These are phyloP conservation scores for Brenthis ino DNA, from an alignment of 2,888 invertebrate genomes.

Conservation along the genomic window DNA sequence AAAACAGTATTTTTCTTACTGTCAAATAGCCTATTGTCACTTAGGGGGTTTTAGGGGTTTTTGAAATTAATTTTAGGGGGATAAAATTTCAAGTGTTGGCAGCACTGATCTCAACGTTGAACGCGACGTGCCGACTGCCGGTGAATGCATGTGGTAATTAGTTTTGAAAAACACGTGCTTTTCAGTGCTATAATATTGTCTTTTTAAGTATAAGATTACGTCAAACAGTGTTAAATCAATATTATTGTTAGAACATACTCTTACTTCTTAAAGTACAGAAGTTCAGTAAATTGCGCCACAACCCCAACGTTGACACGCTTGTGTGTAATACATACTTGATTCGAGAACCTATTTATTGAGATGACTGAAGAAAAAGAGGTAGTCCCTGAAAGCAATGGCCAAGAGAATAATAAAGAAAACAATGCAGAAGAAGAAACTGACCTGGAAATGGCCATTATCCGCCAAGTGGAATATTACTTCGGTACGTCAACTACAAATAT, in stretches of 20 bases:
- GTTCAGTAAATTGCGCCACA: slow-evolving; percentile 10
- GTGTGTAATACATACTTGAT: background rate
- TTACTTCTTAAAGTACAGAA: background rate
- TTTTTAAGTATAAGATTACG: background rate
- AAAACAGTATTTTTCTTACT: too few relatives aligned
- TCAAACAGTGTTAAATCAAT: too few relatives aligned
- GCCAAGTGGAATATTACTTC: slow-evolving; percentile 86
- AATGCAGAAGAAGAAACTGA: slow-evolving; percentile 54
- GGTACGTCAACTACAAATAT: slow-evolving; percentile 54
- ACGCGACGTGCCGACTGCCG: slow-evolving; percentile 11
- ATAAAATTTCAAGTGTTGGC: too few relatives aligned
- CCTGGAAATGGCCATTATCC: slow-evolving; percentile 84
- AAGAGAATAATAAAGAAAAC: slow-evolving; percentile 44
- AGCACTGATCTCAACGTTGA: background rate
- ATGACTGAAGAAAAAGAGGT: slow-evolving; percentile 73
- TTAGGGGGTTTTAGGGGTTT: too few relatives aligned
- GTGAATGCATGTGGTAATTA: slow-evolving; percentile 45
- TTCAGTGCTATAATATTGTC: slow-evolving; percentile 1
- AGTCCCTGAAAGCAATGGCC: slow-evolving; percentile 51
- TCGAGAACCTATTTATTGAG: background rate
- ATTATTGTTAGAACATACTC: background rate
- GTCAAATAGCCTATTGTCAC: too few relatives aligned
- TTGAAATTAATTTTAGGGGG: too few relatives aligned
- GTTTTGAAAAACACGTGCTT: slow-evolving; percentile 53
- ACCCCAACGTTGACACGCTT: background rate